Percentiles rank a stretch among this genome's conserved stretches.
phyloP scores from a whole-genome alignment of 2,113 vertebrate species.

The Colossoma macropomum region DNA sequence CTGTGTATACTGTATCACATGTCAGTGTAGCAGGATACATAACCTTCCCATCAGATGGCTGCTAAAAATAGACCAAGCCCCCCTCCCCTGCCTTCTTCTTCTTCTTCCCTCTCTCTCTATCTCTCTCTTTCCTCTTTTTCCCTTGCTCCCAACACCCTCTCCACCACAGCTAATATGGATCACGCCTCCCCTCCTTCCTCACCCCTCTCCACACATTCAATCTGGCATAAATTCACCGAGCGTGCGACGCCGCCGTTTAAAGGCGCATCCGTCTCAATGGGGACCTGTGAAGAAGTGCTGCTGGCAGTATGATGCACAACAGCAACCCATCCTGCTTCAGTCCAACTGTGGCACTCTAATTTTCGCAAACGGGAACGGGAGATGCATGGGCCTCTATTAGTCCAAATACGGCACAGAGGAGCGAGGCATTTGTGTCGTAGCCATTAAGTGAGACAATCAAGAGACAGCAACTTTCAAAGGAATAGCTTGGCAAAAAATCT shows the following conservation, averaged over 20 bases:
- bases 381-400: background rate
- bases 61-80: constrained; percentile 49
- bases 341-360: background rate
- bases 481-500: too few species aligned
- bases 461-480: too few species aligned
- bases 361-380: background rate
- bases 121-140: constrained; percentile 46
- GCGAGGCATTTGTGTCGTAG: background rate
- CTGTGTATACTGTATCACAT: constrained; percentile 26
- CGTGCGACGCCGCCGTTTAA: constrained; percentile 11
- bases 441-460: too few species aligned
- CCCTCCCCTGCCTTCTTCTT: constrained; percentile 43
- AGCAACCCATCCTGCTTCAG: background rate
- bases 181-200: background rate
- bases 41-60: constrained; percentile 46
- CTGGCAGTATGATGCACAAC: background rate
- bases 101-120: constrained; percentile 32
- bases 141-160: constrained; percentile 38
- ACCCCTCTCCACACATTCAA: background rate
- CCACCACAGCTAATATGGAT: constrained; percentile 16
- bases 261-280: background rate
- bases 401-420: background rate
- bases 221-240: constrained; percentile 14
- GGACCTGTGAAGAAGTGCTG: background rate
- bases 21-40: constrained; percentile 34